A percentile compares a stretch with the other conserved stretches of the same genome.
Evolutionary conservation across 2,888 invertebrate genomes (phyloP).

Genomic region (Nasonovia ribisnigri): DNA sequence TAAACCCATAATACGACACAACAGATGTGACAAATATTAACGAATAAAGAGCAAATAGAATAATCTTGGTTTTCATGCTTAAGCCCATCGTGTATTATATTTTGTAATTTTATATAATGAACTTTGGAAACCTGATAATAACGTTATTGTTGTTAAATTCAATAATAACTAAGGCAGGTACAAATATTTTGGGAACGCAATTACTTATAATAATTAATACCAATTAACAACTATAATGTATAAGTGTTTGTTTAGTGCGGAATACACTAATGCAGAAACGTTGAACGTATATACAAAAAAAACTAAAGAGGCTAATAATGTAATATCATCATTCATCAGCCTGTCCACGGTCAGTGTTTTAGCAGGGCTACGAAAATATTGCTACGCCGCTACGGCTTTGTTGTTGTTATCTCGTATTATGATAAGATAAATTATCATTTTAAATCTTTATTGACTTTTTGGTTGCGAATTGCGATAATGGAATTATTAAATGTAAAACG

Average conservation of each 20-base stretch:
- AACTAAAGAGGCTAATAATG: too few relatives aligned
- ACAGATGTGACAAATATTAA: conserved; percentile 45
- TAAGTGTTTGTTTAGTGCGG: too few relatives aligned
- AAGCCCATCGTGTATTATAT: conserved; percentile 18
- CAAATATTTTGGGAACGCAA: too few relatives aligned
- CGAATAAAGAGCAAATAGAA: conserved; percentile 12
- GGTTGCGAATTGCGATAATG: not conserved
- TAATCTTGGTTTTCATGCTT: not conserved
- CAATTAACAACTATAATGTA: not conserved
- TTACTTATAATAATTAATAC: not conserved
- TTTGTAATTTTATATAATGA: not conserved
- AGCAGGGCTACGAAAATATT: too few relatives aligned
- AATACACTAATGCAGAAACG: too few relatives aligned
- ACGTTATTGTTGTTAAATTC: not conserved
- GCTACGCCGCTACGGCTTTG: not conserved
- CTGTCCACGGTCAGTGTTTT: too few relatives aligned
- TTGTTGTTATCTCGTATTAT: not conserved
- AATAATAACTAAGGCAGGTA: not conserved
- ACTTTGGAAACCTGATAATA: not conserved
- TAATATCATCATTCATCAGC: too few relatives aligned
- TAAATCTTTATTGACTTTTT: not conserved
- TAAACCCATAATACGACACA: conserved; percentile 43
- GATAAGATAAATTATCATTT: not conserved
- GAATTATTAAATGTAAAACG: not conserved
- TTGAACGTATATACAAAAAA: too few relatives aligned